Base-by-base conservation (phyloP, 2,888 invertebrate genomes). In the Lissocephala sabroskyi region DNA sequence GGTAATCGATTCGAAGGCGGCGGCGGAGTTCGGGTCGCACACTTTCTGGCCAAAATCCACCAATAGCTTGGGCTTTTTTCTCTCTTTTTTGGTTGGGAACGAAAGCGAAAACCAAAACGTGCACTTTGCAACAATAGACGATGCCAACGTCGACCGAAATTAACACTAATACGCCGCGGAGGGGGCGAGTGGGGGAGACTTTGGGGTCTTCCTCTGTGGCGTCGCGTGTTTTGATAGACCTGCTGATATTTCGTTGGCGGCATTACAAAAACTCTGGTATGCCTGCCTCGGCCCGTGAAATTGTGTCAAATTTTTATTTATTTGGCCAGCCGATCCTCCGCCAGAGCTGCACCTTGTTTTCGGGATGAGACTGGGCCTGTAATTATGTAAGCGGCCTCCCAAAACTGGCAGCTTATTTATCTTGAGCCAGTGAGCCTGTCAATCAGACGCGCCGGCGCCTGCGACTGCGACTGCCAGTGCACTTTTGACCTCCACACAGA, bases 401-500 rank as follows among this genome's bases (percentile, higher is more conserved):
- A 70, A 67, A 70, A 67, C 63, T 68, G 73, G 67, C 76, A 71
- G 70, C 70, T 67, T 67, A 62, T 71, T 70, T 67, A 67, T 67
- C 76, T 70, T 68, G 23, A 23, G 4, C 23, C 54, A 65, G n/a
- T n/a, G n/a, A 73, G 51, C 70, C 67, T 70, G 70, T 70, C 70
- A 74, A 67, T 67, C 67, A 67, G 67, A 35, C 66, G 50, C 45
- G 32, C 42, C 13, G 18, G 13, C 45, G 23, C 41, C 44, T 43
- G 41, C 59, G 43, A 51, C 48, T 45, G 49, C 49, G 48, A 59
- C 65, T 62, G 58, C 57, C 58, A 59, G 62, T 37, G 19, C 67
- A 67, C 67, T 75, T 67, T 74, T 74, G 67, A 67, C 75, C 67
- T 13, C 35, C 16, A 18, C 6, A 19, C 10, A 19, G 18, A 37